Evolutionary conservation across 2,888 invertebrate species (phyloP).

Genomic region (Chironomus riparius): DNA sequence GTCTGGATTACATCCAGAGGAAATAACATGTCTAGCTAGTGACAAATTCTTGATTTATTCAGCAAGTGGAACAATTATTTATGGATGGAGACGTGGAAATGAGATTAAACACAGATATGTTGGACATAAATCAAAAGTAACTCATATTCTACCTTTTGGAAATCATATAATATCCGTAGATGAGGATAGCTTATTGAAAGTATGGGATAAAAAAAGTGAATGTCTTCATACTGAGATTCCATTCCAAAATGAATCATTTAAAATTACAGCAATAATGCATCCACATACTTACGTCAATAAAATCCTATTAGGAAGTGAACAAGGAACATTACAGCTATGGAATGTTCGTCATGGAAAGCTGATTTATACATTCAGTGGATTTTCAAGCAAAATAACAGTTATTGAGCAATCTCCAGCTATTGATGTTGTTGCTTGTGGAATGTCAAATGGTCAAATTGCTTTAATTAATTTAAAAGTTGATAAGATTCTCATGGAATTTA

Average conservation of each 20-base stretch:
- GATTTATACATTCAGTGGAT: slow-evolving; percentile 68
- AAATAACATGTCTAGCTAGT: slow-evolving; percentile 68
- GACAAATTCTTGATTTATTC: slow-evolving; percentile 73
- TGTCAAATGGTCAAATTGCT: slow-evolving; percentile 70
- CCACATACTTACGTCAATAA: slow-evolving; percentile 94
- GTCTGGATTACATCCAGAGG: slow-evolving; percentile 68
- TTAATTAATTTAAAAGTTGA: slow-evolving; percentile 83
- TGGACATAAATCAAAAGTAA: slow-evolving; percentile 66
- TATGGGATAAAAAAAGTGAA: slow-evolving; percentile 78
- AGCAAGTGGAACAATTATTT: slow-evolving; percentile 64
- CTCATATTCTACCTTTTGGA: slow-evolving; percentile 74
- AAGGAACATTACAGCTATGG: slow-evolving; percentile 81
- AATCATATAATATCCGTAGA: slow-evolving; percentile 81
- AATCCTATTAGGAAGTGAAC: slow-evolving; percentile 74
- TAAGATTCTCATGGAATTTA: slow-evolving; percentile 70
- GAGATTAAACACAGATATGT: slow-evolving; percentile 72
- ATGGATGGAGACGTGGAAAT: slow-evolving; percentile 80
- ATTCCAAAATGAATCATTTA: slow-evolving; percentile 60
- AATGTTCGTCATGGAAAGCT: slow-evolving; percentile 71
- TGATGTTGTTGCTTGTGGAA: slow-evolving; percentile 84
- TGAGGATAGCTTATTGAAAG: slow-evolving; percentile 60
- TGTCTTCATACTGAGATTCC: slow-evolving; percentile 57
- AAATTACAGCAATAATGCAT: slow-evolving; percentile 75
- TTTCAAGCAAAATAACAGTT: slow-evolving; percentile 60
- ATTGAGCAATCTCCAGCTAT: slow-evolving; percentile 84